These are phyloP conservation scores for Scylla paramamosain DNA, from an alignment of 1,140 invertebrate genomes.

Conservation along the genomic window DNA sequence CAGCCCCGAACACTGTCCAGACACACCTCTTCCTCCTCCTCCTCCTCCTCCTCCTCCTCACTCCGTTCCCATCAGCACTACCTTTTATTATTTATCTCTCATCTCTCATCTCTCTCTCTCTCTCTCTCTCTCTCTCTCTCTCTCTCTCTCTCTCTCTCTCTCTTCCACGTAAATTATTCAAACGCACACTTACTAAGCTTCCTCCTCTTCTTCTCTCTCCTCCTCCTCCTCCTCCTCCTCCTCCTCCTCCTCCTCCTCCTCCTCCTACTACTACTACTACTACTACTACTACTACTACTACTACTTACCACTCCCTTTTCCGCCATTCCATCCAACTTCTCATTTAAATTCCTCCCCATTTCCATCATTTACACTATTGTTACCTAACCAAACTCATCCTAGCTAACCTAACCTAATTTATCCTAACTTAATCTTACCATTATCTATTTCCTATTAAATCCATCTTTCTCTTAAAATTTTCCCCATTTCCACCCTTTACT, in stretches of 20 bases:
- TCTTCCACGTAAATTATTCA: not conserved
- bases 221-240: not conserved
- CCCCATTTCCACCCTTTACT: too few species aligned
- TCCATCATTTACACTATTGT: not conserved
- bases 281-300: not conserved
- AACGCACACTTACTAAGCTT: not conserved
- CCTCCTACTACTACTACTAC: not conserved
- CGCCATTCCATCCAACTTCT: not conserved
- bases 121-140: not conserved
- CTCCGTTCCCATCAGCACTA: not conserved
- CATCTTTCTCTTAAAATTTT: too few species aligned
- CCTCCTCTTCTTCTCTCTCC: not conserved
- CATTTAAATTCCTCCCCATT: not conserved
- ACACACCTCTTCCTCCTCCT: not conserved
- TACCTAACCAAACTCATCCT: not conserved
- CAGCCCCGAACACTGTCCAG: constrained; percentile 14
- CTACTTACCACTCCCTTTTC: not conserved
- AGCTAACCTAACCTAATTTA: not conserved
- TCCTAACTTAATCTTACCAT: not conserved
- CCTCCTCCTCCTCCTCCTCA: not conserved
- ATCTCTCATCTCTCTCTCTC: not conserved
- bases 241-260: not conserved
- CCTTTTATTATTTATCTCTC: not conserved
- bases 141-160: not conserved
- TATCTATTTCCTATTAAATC: too few species aligned